Conservation (phyloP, 2,113 vertebrate genomes). For the Charadrius vociferus region DNA sequence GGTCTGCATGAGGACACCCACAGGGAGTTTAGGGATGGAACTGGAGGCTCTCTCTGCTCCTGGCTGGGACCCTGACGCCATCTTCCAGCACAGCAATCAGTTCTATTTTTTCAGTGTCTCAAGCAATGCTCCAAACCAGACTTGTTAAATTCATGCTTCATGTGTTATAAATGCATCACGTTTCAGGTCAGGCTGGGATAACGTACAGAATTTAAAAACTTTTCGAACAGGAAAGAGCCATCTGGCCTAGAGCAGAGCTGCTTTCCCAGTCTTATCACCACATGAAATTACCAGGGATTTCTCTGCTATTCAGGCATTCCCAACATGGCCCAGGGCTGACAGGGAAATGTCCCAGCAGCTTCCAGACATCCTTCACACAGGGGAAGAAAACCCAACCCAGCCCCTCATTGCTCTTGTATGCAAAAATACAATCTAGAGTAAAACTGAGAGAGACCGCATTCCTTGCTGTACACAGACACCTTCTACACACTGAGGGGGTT, state of each 20-base stretch:
- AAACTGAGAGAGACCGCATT: accelerated
- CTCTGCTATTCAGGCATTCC: neutral
- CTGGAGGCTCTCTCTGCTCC: neutral
- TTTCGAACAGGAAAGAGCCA: neutral
- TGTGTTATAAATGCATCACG: accelerated
- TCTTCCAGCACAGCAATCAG: neutral
- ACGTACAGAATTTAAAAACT: neutral
- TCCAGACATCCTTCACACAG: neutral
- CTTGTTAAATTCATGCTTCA: neutral
- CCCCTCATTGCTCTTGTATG: neutral
- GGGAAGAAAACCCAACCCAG: neutral
- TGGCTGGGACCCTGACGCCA: neutral
- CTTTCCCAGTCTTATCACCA: neutral
- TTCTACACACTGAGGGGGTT: accelerated
- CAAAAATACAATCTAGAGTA: too few relatives aligned
- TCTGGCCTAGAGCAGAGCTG: neutral
- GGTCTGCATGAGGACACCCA: neutral
- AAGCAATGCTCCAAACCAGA: neutral
- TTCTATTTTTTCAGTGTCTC: neutral
- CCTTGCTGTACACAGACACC: neutral
- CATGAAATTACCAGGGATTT: neutral
- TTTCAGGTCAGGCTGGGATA: neutral
- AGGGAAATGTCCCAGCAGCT: neutral
- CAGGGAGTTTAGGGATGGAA: neutral
- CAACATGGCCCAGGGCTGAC: neutral